phyloP scores from a whole-genome alignment of 53 echinoderm and acorn worm genomes.

The Stichopus horrens region DNA sequence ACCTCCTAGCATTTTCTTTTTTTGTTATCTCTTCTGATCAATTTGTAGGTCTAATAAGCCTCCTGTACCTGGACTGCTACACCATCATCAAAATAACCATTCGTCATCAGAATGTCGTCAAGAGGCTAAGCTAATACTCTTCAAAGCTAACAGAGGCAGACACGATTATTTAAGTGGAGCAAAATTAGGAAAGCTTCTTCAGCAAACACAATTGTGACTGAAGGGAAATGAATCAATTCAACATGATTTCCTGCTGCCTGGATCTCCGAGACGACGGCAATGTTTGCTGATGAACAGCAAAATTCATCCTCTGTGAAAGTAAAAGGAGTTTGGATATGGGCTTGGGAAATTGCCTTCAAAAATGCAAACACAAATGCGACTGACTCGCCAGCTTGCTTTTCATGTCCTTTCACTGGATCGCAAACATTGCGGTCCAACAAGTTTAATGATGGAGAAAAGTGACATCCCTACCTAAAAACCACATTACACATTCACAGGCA shows the following conservation, averaged over 20 bases:
- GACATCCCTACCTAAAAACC: too few species aligned
- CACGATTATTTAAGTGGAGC: not conserved
- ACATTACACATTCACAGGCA: too few species aligned
- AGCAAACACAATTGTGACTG: constrained; percentile 7
- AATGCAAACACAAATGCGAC: not conserved
- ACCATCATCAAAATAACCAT: too few species aligned
- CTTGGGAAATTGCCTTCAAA: not conserved
- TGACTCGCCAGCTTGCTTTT: not conserved
- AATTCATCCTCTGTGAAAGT: not conserved
- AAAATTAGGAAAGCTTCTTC: not conserved
- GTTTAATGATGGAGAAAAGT: too few species aligned
- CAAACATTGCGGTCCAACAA: too few species aligned
- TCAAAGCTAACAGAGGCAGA: constrained; percentile 6
- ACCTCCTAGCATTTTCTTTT: too few species aligned
- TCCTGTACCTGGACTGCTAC: too few species aligned
- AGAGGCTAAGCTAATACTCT: not conserved
- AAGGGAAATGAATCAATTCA: constrained; percentile 32
- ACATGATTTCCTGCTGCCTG: constrained; percentile 27
- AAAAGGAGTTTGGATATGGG: not conserved
- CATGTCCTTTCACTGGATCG: not conserved
- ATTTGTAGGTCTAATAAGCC: too few species aligned
- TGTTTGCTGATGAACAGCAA: constrained; percentile 25
- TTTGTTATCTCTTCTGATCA: too few species aligned
- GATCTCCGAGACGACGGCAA: constrained; percentile 5
- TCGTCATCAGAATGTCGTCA: not conserved